Evolutionary conservation across 2,888 invertebrate species (phyloP), one percentile per base, ranked within the genome.

Genomic region (Morpho deidamia): DNA sequence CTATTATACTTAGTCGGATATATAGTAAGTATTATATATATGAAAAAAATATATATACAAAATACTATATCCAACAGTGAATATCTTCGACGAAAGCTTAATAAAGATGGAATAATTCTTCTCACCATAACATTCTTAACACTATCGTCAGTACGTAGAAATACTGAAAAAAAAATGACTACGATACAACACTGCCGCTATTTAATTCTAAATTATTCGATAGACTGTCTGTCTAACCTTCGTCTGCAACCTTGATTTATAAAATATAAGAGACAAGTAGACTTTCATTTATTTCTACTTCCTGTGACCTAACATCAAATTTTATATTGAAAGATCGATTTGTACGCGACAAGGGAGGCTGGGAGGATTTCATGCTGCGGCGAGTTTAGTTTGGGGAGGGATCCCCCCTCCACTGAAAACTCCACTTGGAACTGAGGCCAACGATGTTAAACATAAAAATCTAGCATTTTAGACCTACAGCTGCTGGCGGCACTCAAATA

Each of bases 331-430:
- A 55, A 56, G 55, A 59, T 55, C 58, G 53, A 58, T 59, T 58
- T 56, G 45, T 49, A 53, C 42, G 47, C 11, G 46, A 45, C 32
- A 41, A 44, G 59, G 48, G 59, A 51, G 56, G 51, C 55, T 53
- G 60, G 56, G 42, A 39, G 41, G 53, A 41, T 57, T 56, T 54
- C 58, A 53, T 59, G 56, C 51, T 53, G 56, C 53, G 54, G 64
- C 63, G 56, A 58, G 62, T 64, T 55, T 58, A 58, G 53, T 50
- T 53, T 11, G 33, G 43, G 57, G 61, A 60, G 56, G 58, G 33
- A 64, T 23, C 65, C 69, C 55, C 44, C 60, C 71, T 69, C 70
- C 70, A 72, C 73, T 68, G 69, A 71, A 68, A 70, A 65, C 68
- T 69, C 64, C 65, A 66, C 67, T 67, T 64, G n/a, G 62, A 66